Percentiles rank a stretch among this genome's conserved stretches.
Conservation (phyloP, 2,797 vertebrate genomes). For the Myiothlypis chrysogaster region DNA sequence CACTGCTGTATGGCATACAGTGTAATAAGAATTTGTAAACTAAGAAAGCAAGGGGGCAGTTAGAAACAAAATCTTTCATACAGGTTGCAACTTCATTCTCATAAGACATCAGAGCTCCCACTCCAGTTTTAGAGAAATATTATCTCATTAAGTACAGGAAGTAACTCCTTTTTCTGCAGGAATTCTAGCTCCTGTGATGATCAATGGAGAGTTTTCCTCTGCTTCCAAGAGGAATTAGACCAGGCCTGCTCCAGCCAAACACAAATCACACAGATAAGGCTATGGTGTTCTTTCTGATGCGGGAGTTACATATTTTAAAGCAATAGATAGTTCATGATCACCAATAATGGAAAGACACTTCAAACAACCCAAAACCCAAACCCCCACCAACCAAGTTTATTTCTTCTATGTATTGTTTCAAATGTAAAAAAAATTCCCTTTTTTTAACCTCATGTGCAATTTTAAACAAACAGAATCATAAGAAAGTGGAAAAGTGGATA, state of each 20-base stretch:
- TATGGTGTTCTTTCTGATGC: neutral
- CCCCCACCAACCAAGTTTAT: neutral
- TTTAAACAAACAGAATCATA: neutral
- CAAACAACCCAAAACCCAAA: neutral
- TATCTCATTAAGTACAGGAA: neutral
- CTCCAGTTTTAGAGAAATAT: neutral
- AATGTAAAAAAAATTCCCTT: neutral
- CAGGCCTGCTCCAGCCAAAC: neutral
- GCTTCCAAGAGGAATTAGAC: neutral
- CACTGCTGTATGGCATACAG: neutral
- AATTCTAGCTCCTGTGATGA: neutral
- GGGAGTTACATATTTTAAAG: neutral
- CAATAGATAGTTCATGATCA: neutral
- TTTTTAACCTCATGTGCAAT: neutral
- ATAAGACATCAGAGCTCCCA: neutral
- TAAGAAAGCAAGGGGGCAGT: neutral
- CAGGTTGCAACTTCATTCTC: neutral
- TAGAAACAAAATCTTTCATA: neutral
- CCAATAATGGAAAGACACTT: neutral
- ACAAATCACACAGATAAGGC: neutral
- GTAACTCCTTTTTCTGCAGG: neutral
- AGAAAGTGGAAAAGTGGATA: neutral
- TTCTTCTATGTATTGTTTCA: neutral
- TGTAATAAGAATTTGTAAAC: neutral
- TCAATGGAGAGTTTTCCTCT: neutral